Evolutionary conservation across 2,888 invertebrate genomes (phyloP), one percentile per base, ranked within the genome.

Genomic region (Chelonus formosanus): DNA sequence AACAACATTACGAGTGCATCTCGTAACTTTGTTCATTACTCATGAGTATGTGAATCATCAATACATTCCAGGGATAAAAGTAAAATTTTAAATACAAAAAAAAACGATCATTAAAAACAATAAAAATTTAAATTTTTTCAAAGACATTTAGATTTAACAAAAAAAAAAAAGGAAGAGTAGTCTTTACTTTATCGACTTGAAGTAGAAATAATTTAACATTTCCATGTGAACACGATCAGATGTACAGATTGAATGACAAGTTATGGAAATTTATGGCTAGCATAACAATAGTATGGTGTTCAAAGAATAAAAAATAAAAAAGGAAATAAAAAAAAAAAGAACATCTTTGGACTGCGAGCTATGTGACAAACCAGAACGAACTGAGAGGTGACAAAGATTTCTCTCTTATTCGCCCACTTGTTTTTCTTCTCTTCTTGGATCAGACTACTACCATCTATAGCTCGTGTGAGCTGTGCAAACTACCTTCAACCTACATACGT

Each of bases 371-470:
- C 20, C 20, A 60, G 36, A 50, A 47, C 35, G 31, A 60, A 43
- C 10, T 20, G n/a, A 44, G 53, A 55, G 61, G 55, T 56, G 55
- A 61, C 60, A 55, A 63, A 54, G 57, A 52, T 64, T 50, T 56
- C 62, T 52, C 45, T 54, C 58, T 54, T 48, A 35, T 56, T 76
- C 79, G 76, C 80, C 79, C 75, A 79, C 79, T 68, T 72, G 65
- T 64, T 67, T 67, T 69, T 63, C 66, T 47, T 54, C 67, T 60
- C 68, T 71, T 69, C 62, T 70, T 59, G 55, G 48, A 64, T 67
- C 72, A 70, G 68, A 69, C 68, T 72, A 74, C 78, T 77, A 69
- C 78, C 80, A 76, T 80, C 74, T 79, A 78, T 76, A 79, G 78
- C 66, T 73, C 67, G 63, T 50, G 44, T 59, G 56, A 52, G 52